Evolutionary conservation across 2,888 invertebrate species (phyloP).

Genomic region (Anorthoa munda): DNA sequence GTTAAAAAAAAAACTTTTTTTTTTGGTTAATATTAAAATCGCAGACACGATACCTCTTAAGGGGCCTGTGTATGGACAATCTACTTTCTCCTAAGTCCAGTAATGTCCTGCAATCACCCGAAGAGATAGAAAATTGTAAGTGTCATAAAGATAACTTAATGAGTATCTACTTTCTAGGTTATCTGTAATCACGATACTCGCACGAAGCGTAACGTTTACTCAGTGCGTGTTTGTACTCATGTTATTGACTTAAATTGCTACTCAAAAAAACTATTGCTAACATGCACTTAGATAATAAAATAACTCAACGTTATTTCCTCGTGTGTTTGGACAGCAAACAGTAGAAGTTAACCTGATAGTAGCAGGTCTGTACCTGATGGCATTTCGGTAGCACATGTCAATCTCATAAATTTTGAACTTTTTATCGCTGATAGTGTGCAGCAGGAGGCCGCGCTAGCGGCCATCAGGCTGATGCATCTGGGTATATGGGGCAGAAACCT

Average conservation of each 20-base stretch:
- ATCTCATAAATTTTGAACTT: no score
- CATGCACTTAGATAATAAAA: background rate
- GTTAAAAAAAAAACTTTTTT: no score
- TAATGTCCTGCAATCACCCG: background rate
- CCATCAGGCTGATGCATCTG: no score
- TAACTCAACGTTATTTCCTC: background rate
- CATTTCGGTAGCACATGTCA: no score
- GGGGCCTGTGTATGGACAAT: no score
- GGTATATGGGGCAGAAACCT: no score
- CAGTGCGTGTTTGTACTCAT: slow-evolving; percentile 1
- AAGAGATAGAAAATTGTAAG: slow-evolving; percentile 5
- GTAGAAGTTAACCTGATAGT: no score
- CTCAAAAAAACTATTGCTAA: background rate
- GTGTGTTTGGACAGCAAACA: background rate
- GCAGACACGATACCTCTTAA: no score
- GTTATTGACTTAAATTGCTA: background rate
- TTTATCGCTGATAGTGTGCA: no score
- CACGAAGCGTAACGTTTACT: slow-evolving; percentile 15
- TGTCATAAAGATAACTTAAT: slow-evolving; percentile 5
- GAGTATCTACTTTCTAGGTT: slow-evolving; percentile 24
- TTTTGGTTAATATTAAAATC: no score
- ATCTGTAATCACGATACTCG: slow-evolving; percentile 20
- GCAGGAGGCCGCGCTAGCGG: no score
- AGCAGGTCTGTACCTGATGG: no score
- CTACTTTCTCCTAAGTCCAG: background rate